Evolutionary conservation across 2,797 vertebrate genomes (phyloP).

Genomic region (Momotus momota): DNA sequence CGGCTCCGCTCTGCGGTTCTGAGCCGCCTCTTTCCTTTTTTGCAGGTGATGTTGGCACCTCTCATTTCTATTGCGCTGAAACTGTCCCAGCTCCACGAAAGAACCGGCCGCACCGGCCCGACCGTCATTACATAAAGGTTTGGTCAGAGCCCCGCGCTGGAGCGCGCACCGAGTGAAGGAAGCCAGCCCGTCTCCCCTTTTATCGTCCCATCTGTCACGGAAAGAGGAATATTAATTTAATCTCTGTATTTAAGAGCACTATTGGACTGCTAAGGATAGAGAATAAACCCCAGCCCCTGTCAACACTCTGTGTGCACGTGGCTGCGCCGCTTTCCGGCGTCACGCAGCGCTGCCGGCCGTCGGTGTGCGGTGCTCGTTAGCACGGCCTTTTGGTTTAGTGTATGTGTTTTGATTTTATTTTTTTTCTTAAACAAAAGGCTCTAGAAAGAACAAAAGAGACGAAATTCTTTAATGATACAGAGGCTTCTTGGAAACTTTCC

Average conservation of each 20-base stretch:
- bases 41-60: constrained; percentile 94
- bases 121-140: constrained; percentile 93
- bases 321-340: not conserved
- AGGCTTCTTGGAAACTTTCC: not conserved
- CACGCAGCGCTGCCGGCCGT: not conserved
- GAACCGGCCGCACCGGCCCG: constrained; percentile 88
- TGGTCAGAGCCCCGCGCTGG: not conserved
- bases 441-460: not conserved
- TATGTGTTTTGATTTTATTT: not conserved
- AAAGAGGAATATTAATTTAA: not conserved
- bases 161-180: not conserved
- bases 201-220: not conserved
- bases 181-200: not conserved
- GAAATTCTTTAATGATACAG: not conserved
- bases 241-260: constrained; percentile 38
- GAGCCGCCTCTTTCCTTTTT: not conserved
- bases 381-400: not conserved
- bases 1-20: not conserved
- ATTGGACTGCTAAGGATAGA: constrained; percentile 34
- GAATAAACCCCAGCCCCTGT: constrained; percentile 17
- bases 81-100: constrained; percentile 91
- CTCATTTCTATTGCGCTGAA: constrained; percentile 94
- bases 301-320: not conserved
- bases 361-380: not conserved
- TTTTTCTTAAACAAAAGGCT: not conserved